Percentiles rank a stretch among this genome's conserved stretches.
Evolutionary conservation across 2,113 vertebrate genomes (phyloP).

Genomic region (Chitala chitala): DNA sequence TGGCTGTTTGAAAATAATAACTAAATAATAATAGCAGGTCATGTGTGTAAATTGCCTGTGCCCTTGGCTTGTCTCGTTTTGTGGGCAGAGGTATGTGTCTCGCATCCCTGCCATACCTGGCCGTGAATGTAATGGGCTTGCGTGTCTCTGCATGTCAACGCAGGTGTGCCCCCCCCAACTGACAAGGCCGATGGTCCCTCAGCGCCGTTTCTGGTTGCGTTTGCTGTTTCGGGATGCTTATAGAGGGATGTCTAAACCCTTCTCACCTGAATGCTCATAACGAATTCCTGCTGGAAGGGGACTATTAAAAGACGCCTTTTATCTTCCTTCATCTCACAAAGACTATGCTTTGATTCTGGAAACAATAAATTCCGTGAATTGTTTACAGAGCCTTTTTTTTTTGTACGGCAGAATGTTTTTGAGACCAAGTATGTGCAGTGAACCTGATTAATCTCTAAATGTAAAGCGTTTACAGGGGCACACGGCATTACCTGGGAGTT

Average conservation of each 20-base stretch:
- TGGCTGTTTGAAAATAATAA: background rate
- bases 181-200: slow-evolving; percentile 56
- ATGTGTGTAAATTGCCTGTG: background rate
- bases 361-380: slow-evolving; percentile 7
- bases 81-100: slow-evolving; percentile 65
- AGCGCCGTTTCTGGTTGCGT: slow-evolving; percentile 45
- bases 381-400: background rate
- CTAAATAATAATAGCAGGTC: background rate
- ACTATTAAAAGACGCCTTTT: slow-evolving; percentile 25
- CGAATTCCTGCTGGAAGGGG: background rate
- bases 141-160: slow-evolving; percentile 64
- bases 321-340: slow-evolving; percentile 31
- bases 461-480: background rate
- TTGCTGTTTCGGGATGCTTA: slow-evolving; percentile 48
- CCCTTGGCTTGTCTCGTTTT: slow-evolving; percentile 30
- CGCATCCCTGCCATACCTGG: slow-evolving; percentile 69
- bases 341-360: slow-evolving; percentile 4
- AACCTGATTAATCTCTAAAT: background rate
- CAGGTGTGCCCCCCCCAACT: slow-evolving; percentile 43
- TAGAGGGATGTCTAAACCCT: slow-evolving; percentile 50
- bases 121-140: slow-evolving; percentile 62
- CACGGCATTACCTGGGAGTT: slow-evolving; percentile 33
- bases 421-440: slow-evolving; percentile 1
- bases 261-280: slow-evolving; percentile 10
- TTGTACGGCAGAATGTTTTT: background rate